A percentile compares a stretch with the other conserved stretches of the same genome.
Conservation (phyloP, 1,140 invertebrate genomes). For the Sitophilus oryzae region DNA sequence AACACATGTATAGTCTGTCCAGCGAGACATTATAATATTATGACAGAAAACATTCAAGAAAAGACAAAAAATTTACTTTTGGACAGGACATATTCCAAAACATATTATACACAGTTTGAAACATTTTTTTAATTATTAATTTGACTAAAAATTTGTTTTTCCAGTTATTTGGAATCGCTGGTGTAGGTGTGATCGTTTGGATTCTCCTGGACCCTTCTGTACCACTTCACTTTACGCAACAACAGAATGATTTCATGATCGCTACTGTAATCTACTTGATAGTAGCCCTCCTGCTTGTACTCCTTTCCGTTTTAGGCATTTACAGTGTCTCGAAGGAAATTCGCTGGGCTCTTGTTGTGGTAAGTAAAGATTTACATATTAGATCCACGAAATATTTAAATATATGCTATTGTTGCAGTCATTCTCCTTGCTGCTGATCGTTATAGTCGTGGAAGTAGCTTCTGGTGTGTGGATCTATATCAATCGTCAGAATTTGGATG, state of each 20-base stretch:
- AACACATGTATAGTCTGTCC: no score
- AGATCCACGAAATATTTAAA: neutral
- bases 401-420: conserved; percentile 50
- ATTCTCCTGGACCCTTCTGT: conserved; percentile 70
- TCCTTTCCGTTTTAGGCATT: conserved; percentile 85
- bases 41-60: no score
- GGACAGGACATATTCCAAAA: no score
- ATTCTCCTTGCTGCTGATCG: conserved; percentile 67
- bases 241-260: conserved; percentile 62
- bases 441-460: conserved; percentile 71
- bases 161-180: conserved; percentile 67
- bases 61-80: no score
- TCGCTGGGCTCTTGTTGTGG: conserved; percentile 77
- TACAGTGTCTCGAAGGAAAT: conserved; percentile 83
- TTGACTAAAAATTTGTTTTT: conserved; percentile 31
- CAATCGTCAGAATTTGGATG: conserved; percentile 59
- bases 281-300: conserved; percentile 71
- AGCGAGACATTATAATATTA: no score
- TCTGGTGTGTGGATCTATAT: conserved; percentile 67
- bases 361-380: conserved; percentile 44
- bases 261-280: conserved; percentile 71
- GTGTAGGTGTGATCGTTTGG: conserved; percentile 63
- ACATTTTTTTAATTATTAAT: no score
- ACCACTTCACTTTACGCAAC: conserved; percentile 62
- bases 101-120: no score